Percentiles rank a stretch among this genome's conserved stretches.
Conservation (phyloP, 92 coral and sea anemone species). For the Phenganax marumi region DNA sequence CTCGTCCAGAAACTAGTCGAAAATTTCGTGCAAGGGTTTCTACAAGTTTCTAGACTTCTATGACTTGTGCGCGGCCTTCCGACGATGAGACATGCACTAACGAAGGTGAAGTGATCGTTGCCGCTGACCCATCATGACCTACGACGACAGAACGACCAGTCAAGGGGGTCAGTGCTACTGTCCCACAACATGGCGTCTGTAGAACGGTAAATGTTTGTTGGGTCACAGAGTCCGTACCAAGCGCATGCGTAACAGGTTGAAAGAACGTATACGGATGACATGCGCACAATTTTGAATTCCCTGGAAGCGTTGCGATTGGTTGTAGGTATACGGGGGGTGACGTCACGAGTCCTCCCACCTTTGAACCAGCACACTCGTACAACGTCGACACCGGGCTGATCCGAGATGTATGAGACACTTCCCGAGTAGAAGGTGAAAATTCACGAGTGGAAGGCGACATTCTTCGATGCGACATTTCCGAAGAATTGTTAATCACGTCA, state of each 20-base stretch:
- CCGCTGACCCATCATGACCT: constrained; percentile 13
- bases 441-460: background rate
- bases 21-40: background rate
- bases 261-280: constrained; percentile 36
- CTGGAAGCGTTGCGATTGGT: constrained; percentile 25
- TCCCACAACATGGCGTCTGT: constrained; percentile 46
- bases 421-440: constrained; percentile 8
- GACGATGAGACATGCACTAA: constrained; percentile 19
- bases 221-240: constrained; percentile 33
- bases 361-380: constrained; percentile 5
- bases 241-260: constrained; percentile 34
- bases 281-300: constrained; percentile 24
- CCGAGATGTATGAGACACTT: constrained; percentile 15
- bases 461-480: background rate
- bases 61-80: constrained; percentile 33
- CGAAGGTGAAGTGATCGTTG: constrained; percentile 30
- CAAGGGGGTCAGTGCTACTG: constrained; percentile 29
- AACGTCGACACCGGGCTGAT: constrained; percentile 3
- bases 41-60: constrained; percentile 4
- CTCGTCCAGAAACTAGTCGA: background rate
- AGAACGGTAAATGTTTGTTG: constrained; percentile 34
- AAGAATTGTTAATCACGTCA: constrained; percentile 11
- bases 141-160: constrained; percentile 24
- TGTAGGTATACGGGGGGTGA: constrained; percentile 26
- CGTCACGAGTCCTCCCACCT: background rate